phyloP scores from a whole-genome alignment of 2,888 invertebrate genomes.

The Cephus runcator region DNA sequence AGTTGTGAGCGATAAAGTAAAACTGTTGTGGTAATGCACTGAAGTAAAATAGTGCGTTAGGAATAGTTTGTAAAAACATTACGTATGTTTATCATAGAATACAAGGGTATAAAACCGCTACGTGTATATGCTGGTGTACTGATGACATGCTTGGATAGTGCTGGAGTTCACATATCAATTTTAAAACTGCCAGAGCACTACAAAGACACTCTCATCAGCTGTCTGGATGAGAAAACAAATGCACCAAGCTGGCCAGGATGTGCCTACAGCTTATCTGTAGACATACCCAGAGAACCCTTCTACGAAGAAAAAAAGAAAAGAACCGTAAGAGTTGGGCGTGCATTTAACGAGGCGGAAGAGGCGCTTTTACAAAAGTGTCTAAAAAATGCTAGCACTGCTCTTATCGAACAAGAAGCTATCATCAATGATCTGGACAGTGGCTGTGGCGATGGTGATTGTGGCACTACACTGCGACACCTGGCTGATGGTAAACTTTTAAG shows the following conservation, averaged over 20 bases:
- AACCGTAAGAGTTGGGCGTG: slow-evolving; percentile 31
- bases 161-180: slow-evolving; percentile 81
- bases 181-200: slow-evolving; percentile 68
- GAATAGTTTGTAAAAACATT: neutral
- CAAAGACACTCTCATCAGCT: slow-evolving; percentile 67
- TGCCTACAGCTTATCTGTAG: slow-evolving; percentile 55
- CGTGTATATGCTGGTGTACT: slow-evolving; percentile 66
- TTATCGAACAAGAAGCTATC: slow-evolving; percentile 45
- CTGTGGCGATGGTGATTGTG: slow-evolving; percentile 76
- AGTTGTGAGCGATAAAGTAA: too few species aligned
- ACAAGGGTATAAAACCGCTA: slow-evolving; percentile 40
- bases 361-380: slow-evolving; percentile 63
- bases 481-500: slow-evolving; percentile 66
- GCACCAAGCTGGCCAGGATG: slow-evolving; percentile 72
- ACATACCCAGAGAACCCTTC: neutral
- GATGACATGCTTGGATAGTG: slow-evolving; percentile 82
- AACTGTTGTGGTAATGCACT: neutral
- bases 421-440: slow-evolving; percentile 68
- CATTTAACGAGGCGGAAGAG: slow-evolving; percentile 34
- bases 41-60: neutral
- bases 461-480: slow-evolving; percentile 70
- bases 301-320: slow-evolving; percentile 17
- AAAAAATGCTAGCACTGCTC: slow-evolving; percentile 47
- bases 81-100: slow-evolving; percentile 31
- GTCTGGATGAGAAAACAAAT: slow-evolving; percentile 71